A percentile compares a stretch with the other conserved stretches of the same genome.
phyloP scores from a whole-genome alignment of 2,888 invertebrate genomes.

The Reticulitermes lucifugus region DNA sequence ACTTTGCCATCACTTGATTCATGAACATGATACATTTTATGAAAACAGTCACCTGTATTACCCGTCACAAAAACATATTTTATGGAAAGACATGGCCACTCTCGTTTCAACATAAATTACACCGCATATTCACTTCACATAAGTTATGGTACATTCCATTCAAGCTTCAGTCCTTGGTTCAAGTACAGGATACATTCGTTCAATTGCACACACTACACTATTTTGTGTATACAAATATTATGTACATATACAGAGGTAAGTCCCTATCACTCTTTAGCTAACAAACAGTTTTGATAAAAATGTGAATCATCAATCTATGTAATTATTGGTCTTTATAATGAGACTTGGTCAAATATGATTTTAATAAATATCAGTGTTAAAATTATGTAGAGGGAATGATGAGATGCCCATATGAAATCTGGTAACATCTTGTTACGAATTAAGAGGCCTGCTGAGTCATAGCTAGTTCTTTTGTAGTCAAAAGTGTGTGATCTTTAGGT shows the following conservation, averaged over 20 bases:
- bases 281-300: slow-evolving; percentile 33
- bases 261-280: slow-evolving; percentile 31
- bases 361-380: slow-evolving; percentile 34
- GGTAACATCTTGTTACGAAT: slow-evolving; percentile 9
- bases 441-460: not conserved
- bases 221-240: slow-evolving; percentile 38
- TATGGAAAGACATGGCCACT: slow-evolving; percentile 2
- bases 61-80: slow-evolving; percentile 8
- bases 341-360: slow-evolving; percentile 40
- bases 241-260: slow-evolving; percentile 38
- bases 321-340: slow-evolving; percentile 39
- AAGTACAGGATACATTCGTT: not conserved
- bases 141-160: not conserved
- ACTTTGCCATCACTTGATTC: not conserved
- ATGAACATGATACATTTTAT: not conserved
- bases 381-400: slow-evolving; percentile 38
- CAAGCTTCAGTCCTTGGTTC: not conserved
- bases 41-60: not conserved
- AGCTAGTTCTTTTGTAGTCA: slow-evolving; percentile 7
- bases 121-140: not conserved
- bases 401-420: slow-evolving; percentile 22
- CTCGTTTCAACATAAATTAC: not conserved
- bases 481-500: not conserved
- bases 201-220: slow-evolving; percentile 1
- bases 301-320: slow-evolving; percentile 34